Evolutionary conservation across 2,113 vertebrate species (phyloP), one percentile per base, ranked within the genome.

Genomic region (Sorex araneus): DNA sequence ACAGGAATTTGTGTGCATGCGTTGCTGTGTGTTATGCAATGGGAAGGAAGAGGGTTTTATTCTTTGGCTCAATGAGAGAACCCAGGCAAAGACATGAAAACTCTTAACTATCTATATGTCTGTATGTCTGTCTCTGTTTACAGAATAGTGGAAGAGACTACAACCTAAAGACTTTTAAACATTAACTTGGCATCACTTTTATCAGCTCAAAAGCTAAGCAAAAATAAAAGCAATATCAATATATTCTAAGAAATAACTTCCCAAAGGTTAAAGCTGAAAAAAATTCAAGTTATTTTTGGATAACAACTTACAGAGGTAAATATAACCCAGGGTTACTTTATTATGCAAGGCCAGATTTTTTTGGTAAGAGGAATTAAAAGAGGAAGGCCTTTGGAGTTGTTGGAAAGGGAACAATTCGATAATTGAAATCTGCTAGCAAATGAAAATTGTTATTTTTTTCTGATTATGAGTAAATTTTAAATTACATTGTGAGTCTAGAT

Each of bases 21-120:
- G 81, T 94, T 94, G 77, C 94, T 97, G 95, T 94, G 88, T 96
- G 97, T 98, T 98, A 98, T 63, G 97, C 98, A 98, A 98, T 97
- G 96, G 97, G 94, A 88, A 93, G 94, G 96, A 96, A 97, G 96
- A 97, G 94, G 96, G 89, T 91, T 97, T 92, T 94, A 87, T 96
- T 95, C 88, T 97, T 97, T 94, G 91, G 81, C 95, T 96, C 93
- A 79, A 28, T 28, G 94, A 97, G 95, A 97, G 93, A 86, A 97
- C 92, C 95, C 84, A 92, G 94, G 96, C 93, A 95, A 93, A 97
- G 95, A 87, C 92, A 96, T 64, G 88, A 90, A 94, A 97, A 97
- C 96, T 97, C 96, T 91, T 96, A 96, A 92, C 91, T 0, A 30
- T 97, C 95, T 95, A 36, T 97, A 8, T 96, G 86, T 96, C 89